Base-by-base conservation (phyloP, 2,797 vertebrate species). In the Thripadectes ignobilis region DNA sequence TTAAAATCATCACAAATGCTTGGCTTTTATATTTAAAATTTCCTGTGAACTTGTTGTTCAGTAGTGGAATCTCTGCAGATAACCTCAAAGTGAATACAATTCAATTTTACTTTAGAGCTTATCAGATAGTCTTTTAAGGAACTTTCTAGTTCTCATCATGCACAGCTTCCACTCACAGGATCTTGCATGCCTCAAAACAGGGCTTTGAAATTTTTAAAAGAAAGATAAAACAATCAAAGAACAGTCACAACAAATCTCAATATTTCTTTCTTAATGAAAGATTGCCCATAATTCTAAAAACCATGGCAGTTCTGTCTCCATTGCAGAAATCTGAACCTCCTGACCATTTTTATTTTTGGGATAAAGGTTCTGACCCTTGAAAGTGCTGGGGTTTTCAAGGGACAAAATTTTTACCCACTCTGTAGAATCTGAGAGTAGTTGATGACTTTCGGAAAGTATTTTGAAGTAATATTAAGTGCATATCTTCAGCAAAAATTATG, bases 1-100 rank as follows among this genome's bases (percentile, higher is more conserved):
- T 79, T 92, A 92, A 92, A 96, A 84, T 78, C 85, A 82, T 88
- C 59, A 79, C 43, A 93, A 93, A 82, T 62, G 30, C 57, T 54
- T 92, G 57, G 13, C 30, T 91, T 86, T 83, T 84, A 45, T 91
- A 89, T 80, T 88, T 89, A 88, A 30, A 62, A 13, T 92, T 95
- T 94, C 80, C 89, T 88, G 72, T 93, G 68, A 92, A 87, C 45
- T 85, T 83, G 21, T 65, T 92, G 27, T 69, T 91, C 85, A 85
- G 76, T 76, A 84, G 72, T 85, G 26, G 23, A 74, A 93, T 92
- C 65, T 95, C 55, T 82, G 65, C 23, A 85, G 95, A 93, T 88
- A 94, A 89, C 49, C 51, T 86, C 63, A 36, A 63, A 80, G 73
- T 22, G 59, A 92, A 54, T 83, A 86, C 49, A 93, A 72, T 48